phyloP scores from a whole-genome alignment of 1,140 invertebrate genomes.

The Micrasema minimum region DNA sequence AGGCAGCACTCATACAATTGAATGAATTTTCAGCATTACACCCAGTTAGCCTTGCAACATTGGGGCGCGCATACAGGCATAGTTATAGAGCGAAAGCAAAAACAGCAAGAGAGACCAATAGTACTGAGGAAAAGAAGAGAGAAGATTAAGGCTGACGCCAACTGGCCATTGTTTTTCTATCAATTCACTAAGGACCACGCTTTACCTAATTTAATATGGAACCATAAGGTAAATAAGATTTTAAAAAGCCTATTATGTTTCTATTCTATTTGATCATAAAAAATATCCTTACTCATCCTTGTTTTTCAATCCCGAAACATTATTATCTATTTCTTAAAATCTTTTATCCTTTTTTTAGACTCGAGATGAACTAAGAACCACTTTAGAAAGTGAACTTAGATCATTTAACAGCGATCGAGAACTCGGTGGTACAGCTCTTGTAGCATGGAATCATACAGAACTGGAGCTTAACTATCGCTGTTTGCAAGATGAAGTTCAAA shows the following conservation, averaged over 20 bases:
- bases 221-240: slow-evolving; percentile 90
- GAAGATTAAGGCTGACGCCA: slow-evolving; percentile 90
- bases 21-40: slow-evolving; percentile 66
- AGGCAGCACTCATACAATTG: too few relatives aligned
- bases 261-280: slow-evolving; percentile 16
- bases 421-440: slow-evolving; percentile 80
- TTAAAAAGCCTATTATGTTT: not conserved
- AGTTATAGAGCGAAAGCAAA: slow-evolving; percentile 73
- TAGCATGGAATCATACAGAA: slow-evolving; percentile 98
- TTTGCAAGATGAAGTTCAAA: slow-evolving; percentile 95
- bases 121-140: slow-evolving; percentile 91
- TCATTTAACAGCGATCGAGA: slow-evolving; percentile 92
- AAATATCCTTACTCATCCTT: too few relatives aligned
- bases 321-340: too few relatives aligned
- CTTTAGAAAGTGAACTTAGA: slow-evolving; percentile 93
- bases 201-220: slow-evolving; percentile 98
- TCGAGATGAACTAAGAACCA: slow-evolving; percentile 91
- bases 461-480: slow-evolving; percentile 95
- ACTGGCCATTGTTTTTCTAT: slow-evolving; percentile 95
- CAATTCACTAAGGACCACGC: slow-evolving; percentile 96
- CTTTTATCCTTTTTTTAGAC: slow-evolving; percentile 71
- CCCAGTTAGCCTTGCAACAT: slow-evolving; percentile 84
- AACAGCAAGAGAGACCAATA: slow-evolving; percentile 78
- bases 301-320: too few relatives aligned
- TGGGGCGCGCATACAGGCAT: slow-evolving; percentile 85